Conservation (phyloP, 2,888 invertebrate species). For the Athrips mouffetella region DNA sequence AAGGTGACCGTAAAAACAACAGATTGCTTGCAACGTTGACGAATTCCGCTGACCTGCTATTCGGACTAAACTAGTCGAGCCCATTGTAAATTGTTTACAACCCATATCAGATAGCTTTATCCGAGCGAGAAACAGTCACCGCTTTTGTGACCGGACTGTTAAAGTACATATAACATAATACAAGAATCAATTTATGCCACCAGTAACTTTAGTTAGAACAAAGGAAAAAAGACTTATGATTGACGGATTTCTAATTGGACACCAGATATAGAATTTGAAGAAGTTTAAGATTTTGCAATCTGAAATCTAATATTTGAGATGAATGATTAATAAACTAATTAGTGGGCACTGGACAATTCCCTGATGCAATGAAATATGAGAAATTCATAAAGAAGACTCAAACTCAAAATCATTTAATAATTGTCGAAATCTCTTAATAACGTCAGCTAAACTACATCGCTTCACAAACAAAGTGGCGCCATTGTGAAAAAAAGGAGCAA, state of each 20-base stretch:
- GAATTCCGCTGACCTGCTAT: too few relatives aligned
- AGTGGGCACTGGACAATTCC: neutral
- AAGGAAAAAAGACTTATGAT: neutral
- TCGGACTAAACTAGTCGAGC: neutral
- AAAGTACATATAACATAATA: too few relatives aligned
- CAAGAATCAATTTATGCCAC: neutral
- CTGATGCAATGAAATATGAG: neutral
- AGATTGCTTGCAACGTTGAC: too few relatives aligned
- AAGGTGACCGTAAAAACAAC: too few relatives aligned
- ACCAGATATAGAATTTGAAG: neutral
- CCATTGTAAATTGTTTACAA: neutral
- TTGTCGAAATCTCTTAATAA: neutral
- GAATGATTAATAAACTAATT: neutral
- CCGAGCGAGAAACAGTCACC: too few relatives aligned
- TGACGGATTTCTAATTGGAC: too few relatives aligned
- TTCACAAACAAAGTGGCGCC: too few relatives aligned
- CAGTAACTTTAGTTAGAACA: neutral
- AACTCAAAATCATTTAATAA: slow-evolving; percentile 1
- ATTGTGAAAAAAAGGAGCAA: too few relatives aligned
- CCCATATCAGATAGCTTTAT: neutral
- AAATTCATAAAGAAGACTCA: too few relatives aligned
- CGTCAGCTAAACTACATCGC: slow-evolving; percentile 3
- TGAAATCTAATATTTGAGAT: neutral
- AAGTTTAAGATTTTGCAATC: neutral
- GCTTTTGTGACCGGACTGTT: too few relatives aligned